Evolutionary conservation across 2,888 invertebrate species (phyloP), one percentile per base, ranked within the genome.

Genomic region (Netelia fuscicornis): DNA sequence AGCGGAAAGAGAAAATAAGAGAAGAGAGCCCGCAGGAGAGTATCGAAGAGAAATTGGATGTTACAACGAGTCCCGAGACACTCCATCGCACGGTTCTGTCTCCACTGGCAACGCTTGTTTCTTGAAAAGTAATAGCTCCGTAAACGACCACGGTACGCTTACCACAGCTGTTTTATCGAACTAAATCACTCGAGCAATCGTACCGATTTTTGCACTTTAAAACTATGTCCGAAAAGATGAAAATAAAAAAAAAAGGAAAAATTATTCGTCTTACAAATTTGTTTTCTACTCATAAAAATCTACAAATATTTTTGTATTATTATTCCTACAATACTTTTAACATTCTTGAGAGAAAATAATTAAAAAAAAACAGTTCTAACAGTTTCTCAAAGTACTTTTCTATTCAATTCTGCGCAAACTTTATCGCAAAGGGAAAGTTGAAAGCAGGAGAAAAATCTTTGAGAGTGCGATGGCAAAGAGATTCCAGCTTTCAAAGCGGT

Each of bases 11-110:
- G 80, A 72, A 77, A 74, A 74, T 37, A 37, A 68, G 78, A 70
- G n/a, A 56, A 70, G 60, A 81, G 68, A 72, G 70, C 56, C 64
- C 62, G 48, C n/a, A 44, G 62, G 54, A 56, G 30, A 77, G 64
- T 74, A 84, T 81, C 74, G 84, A 74, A 78, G 74, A 81, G 81
- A 84, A 81, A 81, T 81, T 78, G 68, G 65, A 84, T 70, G 64
- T 74, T 81, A 74, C 68, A 76, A 56, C 58, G 67, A 67, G 71
- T 67, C 52, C 58, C 71, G 75, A 76, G 62, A 76, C 67, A 52
- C 72, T 54, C 65, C 42, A 72, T 78, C 62, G 67, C 54, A 30
- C 6, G 56, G 48, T 70, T 79, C 48, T 48, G 58, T 54, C 71
- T 56, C 30, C 58, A 25, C 60, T 68, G 30, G 42, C 30, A 17